Conservation (phyloP, 2,113 vertebrate genomes). For the Megalops atlanticus region DNA sequence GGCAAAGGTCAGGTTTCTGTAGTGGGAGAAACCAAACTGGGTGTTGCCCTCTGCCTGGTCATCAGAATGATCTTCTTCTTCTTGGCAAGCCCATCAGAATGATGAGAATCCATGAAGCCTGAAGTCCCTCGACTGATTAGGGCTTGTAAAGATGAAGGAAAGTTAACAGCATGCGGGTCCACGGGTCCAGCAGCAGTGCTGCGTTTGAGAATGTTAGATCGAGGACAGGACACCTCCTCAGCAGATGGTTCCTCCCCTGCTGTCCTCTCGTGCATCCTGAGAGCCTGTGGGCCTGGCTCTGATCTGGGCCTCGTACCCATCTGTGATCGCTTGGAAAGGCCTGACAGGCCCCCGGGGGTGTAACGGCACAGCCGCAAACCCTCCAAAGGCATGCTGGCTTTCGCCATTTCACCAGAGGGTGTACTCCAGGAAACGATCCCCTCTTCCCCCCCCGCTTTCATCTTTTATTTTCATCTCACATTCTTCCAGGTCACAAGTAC, state of each 20-base stretch:
- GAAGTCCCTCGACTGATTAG: no score
- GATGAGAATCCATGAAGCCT: no score
- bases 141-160: no score
- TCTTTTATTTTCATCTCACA: neutral
- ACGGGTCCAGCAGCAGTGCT: neutral
- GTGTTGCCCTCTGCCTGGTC: no score
- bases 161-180: no score
- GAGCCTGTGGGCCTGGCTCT: neutral
- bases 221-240: neutral
- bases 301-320: neutral
- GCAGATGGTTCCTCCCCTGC: conserved; percentile 13
- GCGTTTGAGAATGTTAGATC: neutral
- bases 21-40: no score
- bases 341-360: neutral
- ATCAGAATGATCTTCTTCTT: no score
- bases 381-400: no score
- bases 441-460: neutral
- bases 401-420: neutral
- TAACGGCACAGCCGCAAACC: neutral
- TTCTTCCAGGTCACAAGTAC: neutral
- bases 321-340: conserved; percentile 7
- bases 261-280: neutral
- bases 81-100: no score
- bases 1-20: no score
- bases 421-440: neutral